phyloP scores from a whole-genome alignment of 1,140 invertebrate species.

The Penaeus vannamei region DNA sequence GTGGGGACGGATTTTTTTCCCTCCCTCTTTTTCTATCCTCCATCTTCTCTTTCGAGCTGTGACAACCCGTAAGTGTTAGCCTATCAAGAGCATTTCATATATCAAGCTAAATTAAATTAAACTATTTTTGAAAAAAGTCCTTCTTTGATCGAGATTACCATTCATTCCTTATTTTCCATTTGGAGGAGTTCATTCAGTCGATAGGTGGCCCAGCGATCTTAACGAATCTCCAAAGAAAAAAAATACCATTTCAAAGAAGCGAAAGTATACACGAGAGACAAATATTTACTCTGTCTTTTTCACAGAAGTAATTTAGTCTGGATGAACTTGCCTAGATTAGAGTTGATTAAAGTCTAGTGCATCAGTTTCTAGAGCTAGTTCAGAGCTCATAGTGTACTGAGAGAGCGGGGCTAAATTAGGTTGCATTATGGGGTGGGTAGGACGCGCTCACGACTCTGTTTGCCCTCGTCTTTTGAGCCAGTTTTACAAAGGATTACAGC shows the following conservation, averaged over 20 bases:
- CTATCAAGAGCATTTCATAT: too few relatives aligned
- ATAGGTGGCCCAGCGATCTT: conserved; percentile 4
- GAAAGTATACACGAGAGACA: conserved; percentile 46
- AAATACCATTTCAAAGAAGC: conserved; percentile 37
- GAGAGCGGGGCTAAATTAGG: conserved; percentile 36
- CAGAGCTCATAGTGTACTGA: conserved; percentile 13
- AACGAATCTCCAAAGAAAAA: neutral
- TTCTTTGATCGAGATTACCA: too few relatives aligned
- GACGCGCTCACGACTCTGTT: conserved; percentile 24
- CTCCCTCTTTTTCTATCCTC: too few relatives aligned
- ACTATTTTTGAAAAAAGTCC: too few relatives aligned
- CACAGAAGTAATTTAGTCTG: conserved; percentile 61
- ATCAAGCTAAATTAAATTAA: too few relatives aligned
- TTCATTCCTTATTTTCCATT: too few relatives aligned
- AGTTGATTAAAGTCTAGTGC: conserved; percentile 43
- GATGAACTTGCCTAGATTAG: conserved; percentile 44
- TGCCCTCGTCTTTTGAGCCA: conserved; percentile 34
- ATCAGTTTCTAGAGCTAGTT: conserved; percentile 21
- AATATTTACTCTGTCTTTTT: conserved; percentile 61
- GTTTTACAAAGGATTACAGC: conserved; percentile 45
- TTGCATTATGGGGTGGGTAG: conserved; percentile 44
- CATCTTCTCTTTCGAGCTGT: too few relatives aligned
- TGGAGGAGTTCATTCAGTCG: conserved; percentile 15
- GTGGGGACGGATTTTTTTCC: neutral
- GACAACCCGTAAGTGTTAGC: too few relatives aligned